Evolutionary conservation across 1,140 invertebrate species (phyloP), one percentile per base, ranked within the genome.

Genomic region (Drosophila tropicalis): DNA sequence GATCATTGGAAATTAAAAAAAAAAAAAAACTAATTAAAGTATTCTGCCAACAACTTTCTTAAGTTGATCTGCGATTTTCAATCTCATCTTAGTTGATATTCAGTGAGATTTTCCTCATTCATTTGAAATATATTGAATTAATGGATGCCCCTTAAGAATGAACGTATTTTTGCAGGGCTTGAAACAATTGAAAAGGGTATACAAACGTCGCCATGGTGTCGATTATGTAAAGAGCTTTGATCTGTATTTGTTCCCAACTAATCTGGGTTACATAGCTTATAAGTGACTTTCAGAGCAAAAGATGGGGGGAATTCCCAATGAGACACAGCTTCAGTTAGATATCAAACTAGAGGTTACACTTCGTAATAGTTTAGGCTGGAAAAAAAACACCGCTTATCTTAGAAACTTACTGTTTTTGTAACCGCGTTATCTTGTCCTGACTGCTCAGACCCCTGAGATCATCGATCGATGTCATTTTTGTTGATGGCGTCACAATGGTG

Each of bases 401-500:
- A 17, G 6, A 17, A 4, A 76, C 91, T 85, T 69, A 94, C 93
- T 93, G 93, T 75, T 93, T 92, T 77, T 93, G 92, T 74, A 94
- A 92, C 56, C 90, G 72, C 82, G 93, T 93, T 69, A 94, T 92
- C 70, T 93, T 92, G 67, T 93, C 92, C 47, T 92, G 87, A 67
- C 92, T 94, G 81, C 93, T 94, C 44, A 94, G 79, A 75, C 94
- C 81, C 76, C 74, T 79, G 81, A 91, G 90, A 87, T 91, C 90
- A 68, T 91, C 87, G 56, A 91, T 90, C 56, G 90, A 71, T 72
- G 70, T 70, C 60, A 62, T 67, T 66, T 69, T 74, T 55, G 72
- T 57, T 70, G 75, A 41, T 47, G 68, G 54, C 62, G 71, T 40
- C 58, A 68, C 44, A 54, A 32, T 44, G 74, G 61, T 74, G 69